These are phyloP conservation scores for Pterostichus niger DNA, from an alignment of 2,888 invertebrate genomes.

Conservation along the genomic window DNA sequence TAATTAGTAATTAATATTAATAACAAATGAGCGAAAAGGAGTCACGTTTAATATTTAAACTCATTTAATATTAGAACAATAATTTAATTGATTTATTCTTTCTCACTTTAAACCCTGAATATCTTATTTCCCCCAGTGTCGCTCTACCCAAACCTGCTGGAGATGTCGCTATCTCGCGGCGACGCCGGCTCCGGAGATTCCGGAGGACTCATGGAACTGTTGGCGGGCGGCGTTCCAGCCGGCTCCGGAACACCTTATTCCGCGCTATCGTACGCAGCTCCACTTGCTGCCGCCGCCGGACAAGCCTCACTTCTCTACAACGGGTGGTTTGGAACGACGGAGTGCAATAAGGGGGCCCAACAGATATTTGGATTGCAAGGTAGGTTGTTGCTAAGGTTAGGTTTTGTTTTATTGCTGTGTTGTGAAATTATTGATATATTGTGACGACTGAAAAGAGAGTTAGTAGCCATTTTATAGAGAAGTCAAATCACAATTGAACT, in stretches of 20 bases:
- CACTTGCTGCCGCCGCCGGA: conserved; percentile 68
- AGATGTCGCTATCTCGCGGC: conserved; percentile 72
- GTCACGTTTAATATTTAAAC: too few species aligned
- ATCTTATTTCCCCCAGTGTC: conserved; percentile 70
- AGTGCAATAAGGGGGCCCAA: conserved; percentile 73
- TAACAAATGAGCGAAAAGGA: too few species aligned
- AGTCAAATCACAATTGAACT: too few species aligned
- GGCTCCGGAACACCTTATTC: conserved; percentile 65
- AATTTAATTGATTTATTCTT: too few species aligned
- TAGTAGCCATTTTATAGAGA: too few species aligned
- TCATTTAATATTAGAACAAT: too few species aligned
- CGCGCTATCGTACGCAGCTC: conserved; percentile 62
- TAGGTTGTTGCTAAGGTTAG: conserved; percentile 70
- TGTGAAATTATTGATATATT: too few species aligned
- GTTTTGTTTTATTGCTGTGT: too few species aligned
- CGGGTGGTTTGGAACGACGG: conserved; percentile 73
- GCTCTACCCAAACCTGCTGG: conserved; percentile 74
- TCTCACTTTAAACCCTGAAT: too few species aligned
- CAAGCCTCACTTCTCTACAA: conserved; percentile 74
- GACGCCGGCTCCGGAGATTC: conserved; percentile 71
- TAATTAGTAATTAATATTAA: too few species aligned
- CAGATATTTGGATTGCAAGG: conserved; percentile 84
- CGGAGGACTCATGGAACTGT: conserved; percentile 71
- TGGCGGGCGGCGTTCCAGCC: conserved; percentile 65
- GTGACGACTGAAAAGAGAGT: too few species aligned